Conservation (phyloP, 2,888 invertebrate species). For the Mechanitis messenoides region DNA sequence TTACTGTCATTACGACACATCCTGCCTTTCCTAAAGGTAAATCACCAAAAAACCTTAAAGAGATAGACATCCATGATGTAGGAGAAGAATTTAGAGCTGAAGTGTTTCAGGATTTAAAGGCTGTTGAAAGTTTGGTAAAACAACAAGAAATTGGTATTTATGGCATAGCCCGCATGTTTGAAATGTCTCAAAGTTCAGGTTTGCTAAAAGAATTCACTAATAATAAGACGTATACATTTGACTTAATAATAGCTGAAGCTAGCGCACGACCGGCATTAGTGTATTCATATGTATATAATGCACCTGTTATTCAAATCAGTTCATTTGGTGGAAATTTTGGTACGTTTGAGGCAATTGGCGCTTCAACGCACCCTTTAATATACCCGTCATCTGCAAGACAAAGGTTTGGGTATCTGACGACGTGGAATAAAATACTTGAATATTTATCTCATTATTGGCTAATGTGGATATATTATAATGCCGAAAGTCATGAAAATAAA, state of each 20-base stretch:
- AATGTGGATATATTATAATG: slow-evolving; percentile 13
- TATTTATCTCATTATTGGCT: slow-evolving; percentile 23
- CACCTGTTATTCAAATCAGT: slow-evolving; percentile 38
- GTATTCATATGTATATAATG: slow-evolving; percentile 36
- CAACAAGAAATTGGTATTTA: slow-evolving; percentile 13
- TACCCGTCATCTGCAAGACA: slow-evolving; percentile 30
- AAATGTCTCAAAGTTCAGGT: slow-evolving; percentile 13
- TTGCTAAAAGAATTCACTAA: slow-evolving; percentile 18
- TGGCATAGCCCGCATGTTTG: slow-evolving; percentile 10
- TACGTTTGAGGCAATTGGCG: slow-evolving; percentile 30
- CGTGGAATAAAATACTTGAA: slow-evolving; percentile 36
- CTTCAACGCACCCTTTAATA: slow-evolving; percentile 31
- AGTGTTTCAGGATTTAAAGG: neutral
- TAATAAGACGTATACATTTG: slow-evolving; percentile 32
- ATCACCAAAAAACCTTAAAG: slow-evolving; percentile 38
- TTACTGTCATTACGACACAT: slow-evolving; percentile 38
- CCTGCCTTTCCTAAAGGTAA: slow-evolving; percentile 34
- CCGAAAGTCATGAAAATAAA: slow-evolving; percentile 22
- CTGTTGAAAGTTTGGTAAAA: neutral
- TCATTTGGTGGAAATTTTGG: slow-evolving; percentile 35
- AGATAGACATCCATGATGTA: slow-evolving; percentile 42
- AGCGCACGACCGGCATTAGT: slow-evolving; percentile 28
- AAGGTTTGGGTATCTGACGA: slow-evolving; percentile 34
- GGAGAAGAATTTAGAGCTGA: slow-evolving; percentile 30
- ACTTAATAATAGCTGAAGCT: slow-evolving; percentile 40